Evolutionary conservation across 37 sponge, comb jelly and placozoan species (phyloP), one percentile per base, ranked within the genome.

Genomic region (Haliclona indistincta): DNA sequence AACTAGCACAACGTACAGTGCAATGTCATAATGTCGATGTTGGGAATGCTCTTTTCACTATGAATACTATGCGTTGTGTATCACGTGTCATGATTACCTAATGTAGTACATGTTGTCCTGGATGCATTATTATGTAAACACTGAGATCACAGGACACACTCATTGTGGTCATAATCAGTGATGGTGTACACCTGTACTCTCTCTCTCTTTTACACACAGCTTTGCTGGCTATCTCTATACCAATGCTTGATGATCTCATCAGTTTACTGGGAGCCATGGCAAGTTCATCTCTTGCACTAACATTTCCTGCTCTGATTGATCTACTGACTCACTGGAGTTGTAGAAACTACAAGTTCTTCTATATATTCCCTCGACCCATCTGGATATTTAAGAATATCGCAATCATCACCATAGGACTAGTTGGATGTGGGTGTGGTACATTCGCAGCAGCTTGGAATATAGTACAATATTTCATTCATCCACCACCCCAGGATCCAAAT

Each of bases 131-230:
- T n/a, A n/a, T n/a, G n/a, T n/a, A n/a, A n/a, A n/a, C n/a, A n/a
- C n/a, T n/a, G n/a, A n/a, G n/a, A n/a, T n/a, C n/a, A n/a, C n/a
- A n/a, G n/a, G n/a, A n/a, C n/a, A n/a, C n/a, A n/a, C n/a, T n/a
- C n/a, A n/a, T n/a, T n/a, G n/a, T n/a, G n/a, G n/a, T n/a, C n/a
- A n/a, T n/a, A n/a, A n/a, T 58, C 22, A 25, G n/a, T 58, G 60
- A 58, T 58, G 60, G n/a, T 25, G 28, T 79, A 0, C 53, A 82
- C 26, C 67, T 95, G 30, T 98, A 83, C 80, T 95, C 95, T 84
- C 29, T 60, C 62, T n/a, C 61, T 17, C 20, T 37, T 39, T 11
- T 22, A 2, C 34, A 29, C 63, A 47, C 52, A 85, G 86, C 72
- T 55, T 68, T 73, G 0, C 6, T 82, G 32, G 81, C 87, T 28